Evolutionary conservation across 2,888 invertebrate species (phyloP).

Genomic region (Agrotis segetum): DNA sequence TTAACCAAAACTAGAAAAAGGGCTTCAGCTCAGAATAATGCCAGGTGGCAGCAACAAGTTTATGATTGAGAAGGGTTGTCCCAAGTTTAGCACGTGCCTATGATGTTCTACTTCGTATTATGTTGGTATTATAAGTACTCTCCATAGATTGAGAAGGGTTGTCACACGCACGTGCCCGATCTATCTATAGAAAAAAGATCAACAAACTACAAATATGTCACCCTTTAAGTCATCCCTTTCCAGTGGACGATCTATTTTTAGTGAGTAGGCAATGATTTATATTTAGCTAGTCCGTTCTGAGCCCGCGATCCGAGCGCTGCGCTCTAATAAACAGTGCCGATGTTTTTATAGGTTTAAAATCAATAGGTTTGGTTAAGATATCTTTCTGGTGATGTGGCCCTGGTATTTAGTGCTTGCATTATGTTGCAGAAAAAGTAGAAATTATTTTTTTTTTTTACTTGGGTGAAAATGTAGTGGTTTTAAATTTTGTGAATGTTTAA

Average conservation of each 20-base stretch:
- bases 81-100: neutral
- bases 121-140: too few species aligned
- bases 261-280: constrained; percentile 56
- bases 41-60: too few species aligned
- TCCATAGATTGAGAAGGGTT: neutral
- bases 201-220: constrained; percentile 58
- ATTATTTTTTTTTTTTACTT: neutral
- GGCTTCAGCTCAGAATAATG: too few species aligned
- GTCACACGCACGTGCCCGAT: constrained; percentile 4
- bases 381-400: constrained; percentile 27
- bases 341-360: constrained; percentile 37
- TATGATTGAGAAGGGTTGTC: neutral
- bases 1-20: too few species aligned
- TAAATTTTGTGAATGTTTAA: neutral
- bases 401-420: constrained; percentile 36
- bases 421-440: neutral
- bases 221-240: constrained; percentile 63
- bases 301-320: constrained; percentile 46
- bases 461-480: neutral
- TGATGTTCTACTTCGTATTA: neutral
- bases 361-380: constrained; percentile 16
- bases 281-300: constrained; percentile 59
- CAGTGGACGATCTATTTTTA: constrained; percentile 59
- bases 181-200: constrained; percentile 43
- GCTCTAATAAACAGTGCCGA: constrained; percentile 27